These are phyloP conservation scores for Lacerta bilineata DNA, from an alignment of 2,797 vertebrate species.

Conservation along the genomic window DNA sequence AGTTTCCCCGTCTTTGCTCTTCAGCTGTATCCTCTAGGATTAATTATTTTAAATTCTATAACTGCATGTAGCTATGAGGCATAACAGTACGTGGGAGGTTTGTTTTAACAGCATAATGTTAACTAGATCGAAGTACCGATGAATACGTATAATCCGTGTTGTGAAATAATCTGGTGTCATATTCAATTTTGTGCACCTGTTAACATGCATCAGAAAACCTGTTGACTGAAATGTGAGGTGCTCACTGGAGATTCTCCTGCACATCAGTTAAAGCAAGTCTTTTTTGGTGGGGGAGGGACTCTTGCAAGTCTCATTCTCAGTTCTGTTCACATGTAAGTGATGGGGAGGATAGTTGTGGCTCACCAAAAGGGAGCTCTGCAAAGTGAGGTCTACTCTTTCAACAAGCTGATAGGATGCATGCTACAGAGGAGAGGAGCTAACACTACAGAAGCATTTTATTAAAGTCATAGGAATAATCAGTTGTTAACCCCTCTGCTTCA, in stretches of 20 bases:
- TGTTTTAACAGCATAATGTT: not conserved
- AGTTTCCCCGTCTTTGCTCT: slow-evolving; percentile 34
- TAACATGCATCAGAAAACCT: not conserved
- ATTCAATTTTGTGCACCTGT: no score
- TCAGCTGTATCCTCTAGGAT: slow-evolving; percentile 26
- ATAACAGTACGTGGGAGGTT: accelerated
- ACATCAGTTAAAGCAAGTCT: not conserved
- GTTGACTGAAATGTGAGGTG: not conserved
- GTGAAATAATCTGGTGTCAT: not conserved
- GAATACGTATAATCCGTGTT: not conserved
- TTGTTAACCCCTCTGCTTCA: no score
- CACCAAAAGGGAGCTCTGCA: not conserved
- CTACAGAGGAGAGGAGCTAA: not conserved
- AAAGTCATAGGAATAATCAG: not conserved
- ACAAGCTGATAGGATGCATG: not conserved
- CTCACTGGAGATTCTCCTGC: not conserved
- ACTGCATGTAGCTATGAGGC: slow-evolving; percentile 13
- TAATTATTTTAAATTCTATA: slow-evolving; percentile 31
- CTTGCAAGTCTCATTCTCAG: not conserved
- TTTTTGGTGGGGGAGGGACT: not conserved
- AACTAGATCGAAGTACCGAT: not conserved
- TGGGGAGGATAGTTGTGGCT: not conserved
- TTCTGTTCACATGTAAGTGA: not conserved
- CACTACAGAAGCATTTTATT: no score
- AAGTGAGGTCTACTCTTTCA: not conserved